These are phyloP conservation scores for Psittacula echo DNA, from an alignment of 2,797 vertebrate genomes.

Conservation along the genomic window DNA sequence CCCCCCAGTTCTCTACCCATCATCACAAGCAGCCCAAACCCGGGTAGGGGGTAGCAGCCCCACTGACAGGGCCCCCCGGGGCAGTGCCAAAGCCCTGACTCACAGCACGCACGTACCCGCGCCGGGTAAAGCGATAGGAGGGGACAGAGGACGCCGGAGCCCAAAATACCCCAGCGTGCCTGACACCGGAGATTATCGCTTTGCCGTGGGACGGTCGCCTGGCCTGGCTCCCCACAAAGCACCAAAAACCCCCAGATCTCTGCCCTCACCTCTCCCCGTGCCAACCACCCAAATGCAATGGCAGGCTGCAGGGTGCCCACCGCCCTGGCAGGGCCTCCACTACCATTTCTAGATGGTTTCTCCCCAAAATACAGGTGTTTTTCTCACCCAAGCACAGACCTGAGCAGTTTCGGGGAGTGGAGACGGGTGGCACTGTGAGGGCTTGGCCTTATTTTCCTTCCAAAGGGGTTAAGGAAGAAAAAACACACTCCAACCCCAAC, in stretches of 20 bases:
- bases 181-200: slow-evolving; percentile 66
- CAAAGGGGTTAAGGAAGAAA: neutral
- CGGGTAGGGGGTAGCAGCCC: accelerated
- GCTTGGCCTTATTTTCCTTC: neutral
- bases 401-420: neutral
- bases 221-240: neutral
- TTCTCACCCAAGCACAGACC: neutral
- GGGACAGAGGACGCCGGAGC: slow-evolving; percentile 52
- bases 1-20: neutral
- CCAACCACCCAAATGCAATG: neutral
- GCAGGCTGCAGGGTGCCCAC: neutral
- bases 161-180: slow-evolving; percentile 63
- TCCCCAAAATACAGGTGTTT: neutral
- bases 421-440: neutral
- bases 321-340: accelerated
- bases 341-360: neutral
- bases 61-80: slow-evolving; percentile 5
- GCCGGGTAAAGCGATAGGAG: slow-evolving; percentile 64
- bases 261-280: neutral
- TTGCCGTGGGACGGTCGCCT: neutral
- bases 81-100: slow-evolving; percentile 68
- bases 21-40: accelerated
- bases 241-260: neutral
- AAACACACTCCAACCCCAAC: neutral
- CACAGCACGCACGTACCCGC: slow-evolving; percentile 44